Base-by-base conservation (phyloP, 2,888 invertebrate genomes). In the Mesorhabditis belari region DNA sequence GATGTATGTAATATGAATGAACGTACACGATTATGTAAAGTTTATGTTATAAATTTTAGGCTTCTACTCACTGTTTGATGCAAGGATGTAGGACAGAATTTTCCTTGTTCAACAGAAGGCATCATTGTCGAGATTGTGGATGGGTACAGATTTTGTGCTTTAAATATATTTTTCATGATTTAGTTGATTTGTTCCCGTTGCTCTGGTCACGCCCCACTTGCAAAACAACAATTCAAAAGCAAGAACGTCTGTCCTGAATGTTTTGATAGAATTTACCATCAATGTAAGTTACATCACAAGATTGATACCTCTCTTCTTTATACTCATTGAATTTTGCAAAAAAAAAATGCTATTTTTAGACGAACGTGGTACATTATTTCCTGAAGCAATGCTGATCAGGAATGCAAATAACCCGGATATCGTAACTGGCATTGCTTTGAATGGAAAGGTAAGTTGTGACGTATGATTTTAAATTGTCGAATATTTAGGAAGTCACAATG, bases 111-210 rank as follows among this genome's bases (percentile, higher is more conserved):
- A 89, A 88, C 81, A 85, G 91, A 54, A 85, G 91, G 49, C 87
- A 87, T 78, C 91, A 91, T 82, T 92, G 91, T 80, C 85, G 91
- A 58, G 90, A 90, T 54, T 91, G 91, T 81, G 91, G 91, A 66
- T 77, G 73, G 71, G 88, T 91, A 3, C 83, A 90, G 21, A 90
- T 90, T 29, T 53, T 12, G 53, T n/a, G 17, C 28, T 12, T 19
- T 26, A 17, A 23, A 44, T 57, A 44, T 27, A n/a, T 51, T 62
- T n/a, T 62, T 62, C 19, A 23, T 4, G 17, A 62, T 76, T 57
- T 63, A 76, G 73, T 58, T 77, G 49, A 78, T 78, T 44, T 78
- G 78, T 62, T 64, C 66, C 21, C 54, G 64, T 21, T 78, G 78
- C 58, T 65, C 64, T 23, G 78, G 77, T n/a, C 63, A 67, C 52